These are phyloP conservation scores for Cephalopholis sonnerati DNA, from an alignment of 2,113 vertebrate species.

Conservation along the genomic window DNA sequence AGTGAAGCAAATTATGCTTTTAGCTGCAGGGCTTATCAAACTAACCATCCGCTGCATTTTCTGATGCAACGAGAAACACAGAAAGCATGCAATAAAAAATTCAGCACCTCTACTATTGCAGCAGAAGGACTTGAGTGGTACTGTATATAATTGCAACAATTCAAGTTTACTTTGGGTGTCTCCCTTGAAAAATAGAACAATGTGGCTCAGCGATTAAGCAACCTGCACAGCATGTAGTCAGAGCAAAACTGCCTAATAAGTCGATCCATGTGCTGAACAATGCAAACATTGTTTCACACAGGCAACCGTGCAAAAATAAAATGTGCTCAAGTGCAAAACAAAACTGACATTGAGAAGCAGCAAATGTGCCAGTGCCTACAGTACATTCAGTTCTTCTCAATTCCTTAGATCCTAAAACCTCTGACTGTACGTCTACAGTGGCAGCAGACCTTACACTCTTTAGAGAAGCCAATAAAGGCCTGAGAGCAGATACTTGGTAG, in stretches of 20 bases:
- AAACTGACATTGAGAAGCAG: not conserved
- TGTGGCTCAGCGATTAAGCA: constrained; percentile 14
- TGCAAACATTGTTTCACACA: constrained; percentile 30
- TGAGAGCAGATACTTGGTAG: constrained; percentile 1
- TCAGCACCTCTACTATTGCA: constrained; percentile 15
- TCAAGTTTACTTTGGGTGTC: constrained; percentile 10
- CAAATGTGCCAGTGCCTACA: not conserved
- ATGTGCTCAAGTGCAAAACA: constrained; percentile 22
- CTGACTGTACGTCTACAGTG: not conserved
- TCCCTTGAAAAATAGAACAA: constrained; percentile 38
- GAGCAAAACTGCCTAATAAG: constrained; percentile 26
- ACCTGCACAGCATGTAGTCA: constrained; percentile 16
- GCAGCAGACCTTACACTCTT: constrained; percentile 8
- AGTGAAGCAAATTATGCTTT: constrained; percentile 10
- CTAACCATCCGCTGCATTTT: constrained; percentile 7
- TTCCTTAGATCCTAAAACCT: not conserved
- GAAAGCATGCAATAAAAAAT: constrained; percentile 17
- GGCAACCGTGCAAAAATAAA: constrained; percentile 28
- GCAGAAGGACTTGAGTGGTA: constrained; percentile 5
- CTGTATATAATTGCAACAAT: constrained; percentile 4
- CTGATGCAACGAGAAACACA: constrained; percentile 25
- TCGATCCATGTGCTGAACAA: constrained; percentile 45
- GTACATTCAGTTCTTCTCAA: not conserved
- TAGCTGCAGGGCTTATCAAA: constrained; percentile 3
- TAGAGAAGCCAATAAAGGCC: constrained; percentile 43